Evolutionary conservation across 2,888 invertebrate species (phyloP).

Genomic region (Lysandra bellargus): DNA sequence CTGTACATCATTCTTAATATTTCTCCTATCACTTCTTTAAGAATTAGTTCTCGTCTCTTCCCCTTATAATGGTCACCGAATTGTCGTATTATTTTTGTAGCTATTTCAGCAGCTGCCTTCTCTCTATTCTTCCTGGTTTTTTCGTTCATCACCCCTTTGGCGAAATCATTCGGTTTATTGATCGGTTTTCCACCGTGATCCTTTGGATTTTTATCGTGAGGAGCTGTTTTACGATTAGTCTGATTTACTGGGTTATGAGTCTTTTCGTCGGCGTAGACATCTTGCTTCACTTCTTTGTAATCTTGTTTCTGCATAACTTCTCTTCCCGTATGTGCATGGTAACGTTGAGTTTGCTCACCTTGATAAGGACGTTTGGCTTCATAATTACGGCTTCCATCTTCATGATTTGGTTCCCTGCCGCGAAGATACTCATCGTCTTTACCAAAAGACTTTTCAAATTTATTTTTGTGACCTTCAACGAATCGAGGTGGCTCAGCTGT

Average conservation of each 20-base stretch:
- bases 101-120: slow-evolving; percentile 58
- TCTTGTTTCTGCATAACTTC: slow-evolving; percentile 41
- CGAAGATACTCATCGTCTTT: slow-evolving; percentile 36
- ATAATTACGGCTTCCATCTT: slow-evolving; percentile 36
- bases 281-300: slow-evolving; percentile 56
- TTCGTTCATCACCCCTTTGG: slow-evolving; percentile 21
- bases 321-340: slow-evolving; percentile 38
- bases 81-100: slow-evolving; percentile 53
- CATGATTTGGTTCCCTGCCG: slow-evolving; percentile 40
- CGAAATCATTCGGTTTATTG: neutral
- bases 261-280: slow-evolving; percentile 62
- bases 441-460: slow-evolving; percentile 37
- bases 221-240: neutral
- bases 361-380: slow-evolving; percentile 35
- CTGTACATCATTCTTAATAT: slow-evolving; percentile 52
- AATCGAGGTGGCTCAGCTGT: slow-evolving; percentile 36
- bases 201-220: neutral
- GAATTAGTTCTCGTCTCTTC: slow-evolving; percentile 49
- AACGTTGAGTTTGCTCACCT: slow-evolving; percentile 38
- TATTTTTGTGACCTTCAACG: slow-evolving; percentile 36
- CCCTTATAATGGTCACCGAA: slow-evolving; percentile 48
- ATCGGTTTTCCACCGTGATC: neutral
- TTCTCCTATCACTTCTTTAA: slow-evolving; percentile 51
- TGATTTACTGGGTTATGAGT: slow-evolving; percentile 46
- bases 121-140: slow-evolving; percentile 49